Evolutionary conservation across 2,797 vertebrate genomes (phyloP).

Genomic region (Oreortyx pictus): DNA sequence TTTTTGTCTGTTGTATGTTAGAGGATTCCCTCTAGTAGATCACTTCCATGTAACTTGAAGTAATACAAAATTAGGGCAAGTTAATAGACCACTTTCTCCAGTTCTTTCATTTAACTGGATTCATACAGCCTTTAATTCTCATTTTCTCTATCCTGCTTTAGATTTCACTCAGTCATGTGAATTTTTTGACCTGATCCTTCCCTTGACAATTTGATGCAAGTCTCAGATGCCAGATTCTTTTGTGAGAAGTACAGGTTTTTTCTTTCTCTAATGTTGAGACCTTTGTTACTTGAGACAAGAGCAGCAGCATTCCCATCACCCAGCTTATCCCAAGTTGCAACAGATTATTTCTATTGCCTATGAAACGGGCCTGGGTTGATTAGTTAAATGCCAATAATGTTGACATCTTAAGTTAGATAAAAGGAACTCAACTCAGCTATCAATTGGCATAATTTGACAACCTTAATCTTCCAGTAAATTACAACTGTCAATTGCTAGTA

Average conservation of each 20-base stretch:
- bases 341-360: not conserved
- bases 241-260: not conserved
- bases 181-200: slow-evolving; percentile 28
- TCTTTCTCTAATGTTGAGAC: not conserved
- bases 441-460: slow-evolving; percentile 49
- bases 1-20: not conserved
- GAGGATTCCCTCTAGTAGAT: not conserved
- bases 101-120: not conserved
- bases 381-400: slow-evolving; percentile 16
- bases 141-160: slow-evolving; percentile 8
- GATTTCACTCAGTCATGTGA: slow-evolving; percentile 29
- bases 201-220: not conserved
- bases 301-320: not conserved
- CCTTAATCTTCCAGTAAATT: slow-evolving; percentile 46
- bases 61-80: not conserved
- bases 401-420: slow-evolving; percentile 41
- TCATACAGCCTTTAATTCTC: not conserved
- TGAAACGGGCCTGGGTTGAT: not conserved
- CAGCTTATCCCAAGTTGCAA: not conserved
- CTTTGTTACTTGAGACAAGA: slow-evolving; percentile 31
- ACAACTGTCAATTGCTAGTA: slow-evolving; percentile 9
- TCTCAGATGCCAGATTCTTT: not conserved
- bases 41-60: not conserved
- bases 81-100: not conserved
- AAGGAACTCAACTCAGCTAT: slow-evolving; percentile 25